Evolutionary conservation across 2,888 invertebrate genomes (phyloP), one percentile per base, ranked within the genome.

Genomic region (Anagyrus pseudococci): DNA sequence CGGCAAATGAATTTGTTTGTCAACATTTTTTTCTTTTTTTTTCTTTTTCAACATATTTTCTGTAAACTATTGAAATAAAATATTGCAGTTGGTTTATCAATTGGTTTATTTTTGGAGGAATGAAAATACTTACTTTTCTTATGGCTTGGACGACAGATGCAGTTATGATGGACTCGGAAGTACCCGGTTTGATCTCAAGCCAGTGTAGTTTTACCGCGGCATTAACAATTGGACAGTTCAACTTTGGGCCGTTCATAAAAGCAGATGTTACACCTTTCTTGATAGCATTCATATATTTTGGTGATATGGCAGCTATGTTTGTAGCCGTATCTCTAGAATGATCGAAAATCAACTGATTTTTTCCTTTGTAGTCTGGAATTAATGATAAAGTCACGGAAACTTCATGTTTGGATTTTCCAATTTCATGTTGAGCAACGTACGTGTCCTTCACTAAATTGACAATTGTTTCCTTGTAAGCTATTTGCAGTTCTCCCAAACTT

Each of bases 401-500:
- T 62, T 77, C 75, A 68, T 92, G 90, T 49, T 84, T 84, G 1
- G 80, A 79, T 47, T 82, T 83, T 1, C 88, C 89, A 20, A 94
- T 86, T 74, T 83, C 87, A 67, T 89, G 85, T 72, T 91, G 87
- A 1, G 88, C 81, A 1, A 76, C 71, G 37, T 85, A 77, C 0
- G 84, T 84, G 23, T 85, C 83, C 26, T 78, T 83, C 0, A 81
- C 79, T 20, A 69, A 44, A 0, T 81, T 81, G 0, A 79, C 69
- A 47, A 94, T 83, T 0, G 89, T 85, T 83, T 97, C 97, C 60
- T 90, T 87, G 79, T 98, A 98, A 1, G 96, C 92, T 47, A 98
- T 96, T 84, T 94, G 95, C 22, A 98, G 81, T 0, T 93, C 89
- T 0, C 98, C 98, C 22, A 98, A 82, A 67, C 96, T 93, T 0